phyloP scores from a whole-genome alignment of 2,797 vertebrate genomes.

The Chelon auratus region DNA sequence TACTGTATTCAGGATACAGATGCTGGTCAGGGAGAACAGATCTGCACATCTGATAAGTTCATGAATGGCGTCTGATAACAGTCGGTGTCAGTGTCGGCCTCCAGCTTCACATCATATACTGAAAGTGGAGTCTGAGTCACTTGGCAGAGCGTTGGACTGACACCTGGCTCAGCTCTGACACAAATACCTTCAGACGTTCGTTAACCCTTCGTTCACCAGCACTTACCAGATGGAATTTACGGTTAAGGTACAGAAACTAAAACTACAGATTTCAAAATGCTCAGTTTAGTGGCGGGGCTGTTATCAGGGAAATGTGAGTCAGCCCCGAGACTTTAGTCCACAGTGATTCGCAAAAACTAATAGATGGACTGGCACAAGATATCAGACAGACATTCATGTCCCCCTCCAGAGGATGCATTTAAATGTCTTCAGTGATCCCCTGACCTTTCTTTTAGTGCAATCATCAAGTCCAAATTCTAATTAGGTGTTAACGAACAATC shows the following conservation, averaged over 20 bases:
- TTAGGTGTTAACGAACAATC: too few relatives aligned
- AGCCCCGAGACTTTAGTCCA: too few relatives aligned
- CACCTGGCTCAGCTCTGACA: slow-evolving; percentile 48
- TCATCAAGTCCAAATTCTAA: too few relatives aligned
- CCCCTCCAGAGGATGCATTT: too few relatives aligned
- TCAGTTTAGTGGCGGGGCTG: too few relatives aligned
- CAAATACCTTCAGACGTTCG: slow-evolving; percentile 15
- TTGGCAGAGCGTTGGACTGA: slow-evolving; percentile 37
- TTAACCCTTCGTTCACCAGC: slow-evolving; percentile 10
- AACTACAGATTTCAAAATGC: neutral
- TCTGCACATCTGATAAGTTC: slow-evolving; percentile 47
- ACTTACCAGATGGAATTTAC: too few relatives aligned
- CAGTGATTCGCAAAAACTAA: too few relatives aligned
- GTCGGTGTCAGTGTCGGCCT: slow-evolving; percentile 45
- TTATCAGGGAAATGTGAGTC: too few relatives aligned
- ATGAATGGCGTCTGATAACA: slow-evolving; percentile 34
- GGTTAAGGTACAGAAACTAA: neutral
- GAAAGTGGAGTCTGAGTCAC: slow-evolving; percentile 63
- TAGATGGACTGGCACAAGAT: too few relatives aligned
- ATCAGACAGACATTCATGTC: too few relatives aligned
- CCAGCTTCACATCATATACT: slow-evolving; percentile 54
- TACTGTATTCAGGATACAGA: slow-evolving; percentile 38
- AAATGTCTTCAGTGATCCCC: too few relatives aligned
- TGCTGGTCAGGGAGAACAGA: slow-evolving; percentile 36
- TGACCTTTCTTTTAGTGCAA: too few relatives aligned